Base-by-base conservation (phyloP, 2,888 invertebrate genomes). In the Dorcus parallelipipedus region DNA sequence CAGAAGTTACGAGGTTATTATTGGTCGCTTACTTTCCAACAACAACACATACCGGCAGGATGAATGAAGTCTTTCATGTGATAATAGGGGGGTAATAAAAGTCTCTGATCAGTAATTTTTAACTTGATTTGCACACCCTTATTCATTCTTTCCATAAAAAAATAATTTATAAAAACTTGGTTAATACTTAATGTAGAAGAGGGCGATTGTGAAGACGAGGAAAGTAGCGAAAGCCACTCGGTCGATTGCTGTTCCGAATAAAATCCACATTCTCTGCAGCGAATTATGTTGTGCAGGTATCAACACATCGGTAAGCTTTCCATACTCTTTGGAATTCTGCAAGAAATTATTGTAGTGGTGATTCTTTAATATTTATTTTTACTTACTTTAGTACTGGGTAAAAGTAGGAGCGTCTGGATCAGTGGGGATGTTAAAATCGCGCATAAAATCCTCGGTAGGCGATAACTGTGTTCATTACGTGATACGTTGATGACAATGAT, bases 21-120 rank as follows among this genome's bases (percentile, higher is more conserved):
- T 77, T 95, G 91, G 85, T 89, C 91, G 64, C 81, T 96, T 23
- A 88, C 91, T 52, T 88, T 86, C 56, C 90, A 91, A 65, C 91
- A 92, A 70, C 66, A 70, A 52, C 70, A 73, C 50, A 66, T 67
- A 56, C 67, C 67, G 3, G 59, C 55, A 6, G 59, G 59, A 38
- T 53, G 52, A 43, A 9, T 23, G 1, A 1, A 49, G 40, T 58
- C 17, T 9, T 40, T 43, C 26, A 33, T 23, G 8, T 48, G 47
- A 10, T 48, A 49, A 38, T 38, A 49, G 17, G 39, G 14, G 20
- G 9, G 23, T 20, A 51, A 39, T 10, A 39, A 40, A 38, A 7
- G 17, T 14, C 42, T 51, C 8, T 9, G 26, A 14, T 50, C 10
- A 7, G 33, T 14, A 45, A 20, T 38, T 26, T 26, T 43, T 43